These are phyloP conservation scores for Physocephala rufipes DNA, from an alignment of 2,888 invertebrate genomes.

Conservation along the genomic window DNA sequence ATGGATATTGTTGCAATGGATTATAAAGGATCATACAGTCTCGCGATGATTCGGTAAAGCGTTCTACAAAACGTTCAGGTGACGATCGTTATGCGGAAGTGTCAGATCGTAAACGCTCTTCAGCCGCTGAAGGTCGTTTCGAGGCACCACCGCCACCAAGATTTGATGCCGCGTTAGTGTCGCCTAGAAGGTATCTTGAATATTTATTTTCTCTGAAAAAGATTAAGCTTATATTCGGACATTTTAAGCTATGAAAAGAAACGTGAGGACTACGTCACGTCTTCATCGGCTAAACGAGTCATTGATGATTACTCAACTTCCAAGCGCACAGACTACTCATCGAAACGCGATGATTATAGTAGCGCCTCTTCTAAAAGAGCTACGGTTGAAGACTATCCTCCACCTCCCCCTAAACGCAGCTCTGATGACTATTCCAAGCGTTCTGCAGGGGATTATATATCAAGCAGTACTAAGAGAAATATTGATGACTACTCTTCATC, in stretches of 20 bases:
- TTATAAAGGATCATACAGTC: slow-evolving; percentile 61
- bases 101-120: slow-evolving; percentile 61
- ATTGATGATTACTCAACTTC: slow-evolving; percentile 59
- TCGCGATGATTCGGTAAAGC: slow-evolving; percentile 63
- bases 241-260: slow-evolving; percentile 58
- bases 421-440: slow-evolving; percentile 49
- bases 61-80: slow-evolving; percentile 58
- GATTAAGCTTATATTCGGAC: neutral
- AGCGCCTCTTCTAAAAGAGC: slow-evolving; percentile 51
- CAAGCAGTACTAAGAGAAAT: slow-evolving; percentile 53
- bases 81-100: slow-evolving; percentile 62
- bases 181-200: slow-evolving; percentile 57
- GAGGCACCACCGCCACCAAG: slow-evolving; percentile 66
- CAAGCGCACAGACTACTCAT: slow-evolving; percentile 52
- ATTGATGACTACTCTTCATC: slow-evolving; percentile 54
- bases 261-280: slow-evolving; percentile 61
- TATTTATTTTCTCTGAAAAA: neutral
- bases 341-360: slow-evolving; percentile 48
- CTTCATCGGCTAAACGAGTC: slow-evolving; percentile 56
- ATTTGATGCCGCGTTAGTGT: slow-evolving; percentile 62
- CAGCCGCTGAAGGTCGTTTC: slow-evolving; percentile 54
- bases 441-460: slow-evolving; percentile 53
- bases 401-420: slow-evolving; percentile 56
- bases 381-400: slow-evolving; percentile 56
- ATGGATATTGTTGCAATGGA: slow-evolving; percentile 12